These are phyloP conservation scores for Iselma pallidipennis DNA, from an alignment of 2,888 invertebrate genomes.

Conservation along the genomic window DNA sequence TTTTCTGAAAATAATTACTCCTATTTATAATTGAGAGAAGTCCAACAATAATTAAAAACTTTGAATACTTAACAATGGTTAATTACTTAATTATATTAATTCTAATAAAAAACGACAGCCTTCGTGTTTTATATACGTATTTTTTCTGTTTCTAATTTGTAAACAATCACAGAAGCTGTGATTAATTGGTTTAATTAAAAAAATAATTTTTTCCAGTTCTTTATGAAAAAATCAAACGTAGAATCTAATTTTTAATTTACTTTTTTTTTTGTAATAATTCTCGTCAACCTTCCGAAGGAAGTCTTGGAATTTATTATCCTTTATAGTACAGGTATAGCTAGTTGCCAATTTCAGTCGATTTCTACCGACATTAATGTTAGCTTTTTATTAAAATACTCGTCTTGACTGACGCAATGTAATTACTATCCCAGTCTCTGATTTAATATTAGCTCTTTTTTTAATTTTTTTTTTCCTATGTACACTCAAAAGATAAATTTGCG, in stretches of 20 bases:
- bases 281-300: too few species aligned
- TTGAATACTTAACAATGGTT: neutral
- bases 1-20: neutral
- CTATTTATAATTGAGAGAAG: neutral
- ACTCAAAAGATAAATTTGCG: slow-evolving; percentile 7
- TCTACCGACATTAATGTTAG: too few species aligned
- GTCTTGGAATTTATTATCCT: too few species aligned
- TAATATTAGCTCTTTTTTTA: too few species aligned
- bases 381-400: too few species aligned
- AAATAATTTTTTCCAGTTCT: neutral
- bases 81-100: neutral
- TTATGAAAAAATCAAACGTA: neutral
- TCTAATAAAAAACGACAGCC: neutral
- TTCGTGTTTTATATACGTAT: neutral
- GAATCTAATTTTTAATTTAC: neutral
- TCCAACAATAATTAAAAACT: neutral
- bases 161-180: neutral
- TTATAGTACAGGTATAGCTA: too few species aligned
- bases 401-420: too few species aligned
- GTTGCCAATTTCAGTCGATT: too few species aligned
- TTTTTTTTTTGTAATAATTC: neutral
- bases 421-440: too few species aligned
- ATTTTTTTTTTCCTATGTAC: too few species aligned
- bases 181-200: neutral
- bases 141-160: neutral